Evolutionary conservation across 1,140 invertebrate species (phyloP).

Genomic region (Dendrolimus kikuchii): DNA sequence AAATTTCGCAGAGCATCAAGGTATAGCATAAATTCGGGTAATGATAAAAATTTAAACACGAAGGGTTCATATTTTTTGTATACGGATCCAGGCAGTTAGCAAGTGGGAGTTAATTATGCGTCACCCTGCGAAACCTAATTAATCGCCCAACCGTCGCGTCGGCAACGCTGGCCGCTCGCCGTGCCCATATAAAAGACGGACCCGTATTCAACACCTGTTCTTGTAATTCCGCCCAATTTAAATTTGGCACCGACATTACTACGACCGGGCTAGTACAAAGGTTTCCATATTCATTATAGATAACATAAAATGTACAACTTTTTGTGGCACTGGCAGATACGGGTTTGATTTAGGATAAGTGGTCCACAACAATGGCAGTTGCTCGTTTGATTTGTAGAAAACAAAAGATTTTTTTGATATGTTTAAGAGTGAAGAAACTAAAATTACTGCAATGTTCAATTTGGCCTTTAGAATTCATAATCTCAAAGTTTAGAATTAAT

Average conservation of each 20-base stretch:
- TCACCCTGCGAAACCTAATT: conserved; percentile 36
- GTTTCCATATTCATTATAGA: conserved; percentile 10
- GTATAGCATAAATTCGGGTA: too few relatives aligned
- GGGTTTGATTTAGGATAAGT: conserved; percentile 10
- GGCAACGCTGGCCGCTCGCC: conserved; percentile 10
- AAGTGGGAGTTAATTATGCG: conserved; percentile 33
- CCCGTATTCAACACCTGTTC: conserved; percentile 41
- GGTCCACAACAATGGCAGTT: background rate
- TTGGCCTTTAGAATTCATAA: conserved; percentile 18
- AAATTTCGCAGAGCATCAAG: too few relatives aligned
- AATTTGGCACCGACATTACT: conserved; percentile 28
- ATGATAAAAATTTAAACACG: conserved; percentile 4
- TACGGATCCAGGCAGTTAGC: conserved; percentile 16
- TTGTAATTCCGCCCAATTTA: conserved; percentile 34
- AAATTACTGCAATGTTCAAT: conserved; percentile 10
- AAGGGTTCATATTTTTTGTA: conserved; percentile 13
- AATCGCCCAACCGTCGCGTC: conserved; percentile 19
- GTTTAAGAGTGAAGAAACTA: too few relatives aligned
- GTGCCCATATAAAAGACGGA: conserved; percentile 32
- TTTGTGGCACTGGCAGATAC: conserved; percentile 2
- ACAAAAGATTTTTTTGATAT: conserved; percentile 1
- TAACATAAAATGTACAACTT: conserved; percentile 8
- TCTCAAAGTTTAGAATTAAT: conserved; percentile 2
- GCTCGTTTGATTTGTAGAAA: conserved; percentile 8
- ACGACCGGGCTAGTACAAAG: conserved; percentile 10